phyloP scores from a whole-genome alignment of 1,140 invertebrate genomes.

The Ephestia elutella region DNA sequence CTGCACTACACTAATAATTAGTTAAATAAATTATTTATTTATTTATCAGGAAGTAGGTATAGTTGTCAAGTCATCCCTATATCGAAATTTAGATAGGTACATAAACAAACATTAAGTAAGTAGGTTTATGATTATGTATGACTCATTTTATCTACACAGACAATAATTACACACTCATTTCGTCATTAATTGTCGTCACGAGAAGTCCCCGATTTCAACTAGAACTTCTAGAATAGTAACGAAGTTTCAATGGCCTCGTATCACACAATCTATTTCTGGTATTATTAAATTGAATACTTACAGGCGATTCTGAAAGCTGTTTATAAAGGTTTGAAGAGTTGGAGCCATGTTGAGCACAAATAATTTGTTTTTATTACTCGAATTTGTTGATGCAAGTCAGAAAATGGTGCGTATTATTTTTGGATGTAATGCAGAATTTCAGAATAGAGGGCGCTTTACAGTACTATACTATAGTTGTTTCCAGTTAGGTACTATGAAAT shows the following conservation, averaged over 20 bases:
- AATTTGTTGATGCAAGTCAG: not conserved
- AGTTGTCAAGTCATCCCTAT: no score
- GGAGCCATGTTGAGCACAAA: constrained; percentile 50
- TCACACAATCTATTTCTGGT: not conserved
- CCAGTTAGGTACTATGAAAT: no score
- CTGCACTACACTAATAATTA: no score
- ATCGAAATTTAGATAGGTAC: no score
- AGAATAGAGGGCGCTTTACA: constrained; percentile 3
- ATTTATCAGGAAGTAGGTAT: no score
- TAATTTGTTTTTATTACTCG: not conserved
- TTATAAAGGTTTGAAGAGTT: constrained; percentile 57
- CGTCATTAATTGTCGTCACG: no score
- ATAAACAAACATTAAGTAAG: no score
- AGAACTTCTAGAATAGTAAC: not conserved
- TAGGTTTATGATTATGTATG: no score
- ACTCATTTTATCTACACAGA: no score
- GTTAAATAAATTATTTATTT: no score
- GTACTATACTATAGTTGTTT: no score
- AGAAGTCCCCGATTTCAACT: not conserved
- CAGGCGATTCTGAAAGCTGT: constrained; percentile 66
- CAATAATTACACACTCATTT: no score
- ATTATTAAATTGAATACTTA: constrained; percentile 38
- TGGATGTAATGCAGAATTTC: not conserved
- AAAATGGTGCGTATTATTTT: not conserved
- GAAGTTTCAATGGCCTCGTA: not conserved